Evolutionary conservation across 2,113 vertebrate genomes (phyloP).

Genomic region (Cyphomyrus plagiostoma): DNA sequence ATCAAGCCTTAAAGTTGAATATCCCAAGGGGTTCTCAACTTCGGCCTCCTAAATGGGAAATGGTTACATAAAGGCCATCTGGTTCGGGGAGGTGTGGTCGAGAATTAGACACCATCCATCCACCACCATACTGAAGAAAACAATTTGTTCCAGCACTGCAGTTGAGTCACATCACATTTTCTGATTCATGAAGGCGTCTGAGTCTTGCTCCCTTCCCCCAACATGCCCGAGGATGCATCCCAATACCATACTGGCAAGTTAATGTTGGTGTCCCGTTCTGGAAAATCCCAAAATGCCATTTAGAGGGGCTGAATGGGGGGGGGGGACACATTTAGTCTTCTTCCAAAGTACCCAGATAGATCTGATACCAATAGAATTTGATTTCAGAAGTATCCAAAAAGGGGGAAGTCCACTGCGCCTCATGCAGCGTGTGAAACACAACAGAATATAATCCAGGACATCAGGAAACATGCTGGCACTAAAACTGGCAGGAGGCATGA

Average conservation of each 20-base stretch:
- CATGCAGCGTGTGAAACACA: not conserved
- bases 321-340: no score
- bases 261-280: not conserved
- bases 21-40: not conserved
- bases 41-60: not conserved
- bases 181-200: not conserved
- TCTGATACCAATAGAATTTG: not conserved
- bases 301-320: not conserved
- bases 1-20: not conserved
- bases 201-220: not conserved
- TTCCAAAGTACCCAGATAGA: not conserved
- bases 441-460: not conserved
- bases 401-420: not conserved
- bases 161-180: not conserved
- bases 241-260: not conserved
- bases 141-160: not conserved
- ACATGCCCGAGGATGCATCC: not conserved
- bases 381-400: not conserved
- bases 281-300: not conserved
- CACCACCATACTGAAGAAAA: not conserved
- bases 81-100: not conserved
- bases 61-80: slow-evolving; percentile 12
- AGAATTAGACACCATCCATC: not conserved
- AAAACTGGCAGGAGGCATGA: not conserved
- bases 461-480: not conserved